Evolutionary conservation across 2,797 vertebrate genomes (phyloP).

Genomic region (Siniperca obscura): DNA sequence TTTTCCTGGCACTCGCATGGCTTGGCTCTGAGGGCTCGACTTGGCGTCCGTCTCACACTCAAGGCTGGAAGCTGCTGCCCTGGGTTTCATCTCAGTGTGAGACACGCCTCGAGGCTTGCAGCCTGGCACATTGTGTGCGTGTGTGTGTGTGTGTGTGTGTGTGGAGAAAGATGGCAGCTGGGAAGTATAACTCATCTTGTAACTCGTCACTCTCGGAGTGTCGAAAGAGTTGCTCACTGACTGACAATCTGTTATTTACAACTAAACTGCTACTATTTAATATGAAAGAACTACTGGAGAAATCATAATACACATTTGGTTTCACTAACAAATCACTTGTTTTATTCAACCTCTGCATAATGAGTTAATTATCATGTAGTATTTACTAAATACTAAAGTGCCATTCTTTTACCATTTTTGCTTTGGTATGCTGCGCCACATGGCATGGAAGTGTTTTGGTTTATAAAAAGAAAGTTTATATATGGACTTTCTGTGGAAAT

Average conservation of each 20-base stretch:
- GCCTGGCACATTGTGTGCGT: conserved; percentile 65
- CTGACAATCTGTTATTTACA: conserved; percentile 63
- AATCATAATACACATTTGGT: conserved; percentile 35
- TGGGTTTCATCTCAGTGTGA: conserved; percentile 66
- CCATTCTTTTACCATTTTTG: conserved; percentile 36
- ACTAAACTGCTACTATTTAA: conserved; percentile 54
- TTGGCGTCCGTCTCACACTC: conserved; percentile 57
- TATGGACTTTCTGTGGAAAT: conserved; percentile 57
- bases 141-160: conserved; percentile 24
- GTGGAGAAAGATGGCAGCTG: conserved; percentile 65
- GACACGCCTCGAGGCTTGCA: conserved; percentile 59
- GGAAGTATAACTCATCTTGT: conserved; percentile 72
- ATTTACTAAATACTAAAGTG: conserved; percentile 6
- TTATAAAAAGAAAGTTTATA: conserved; percentile 70
- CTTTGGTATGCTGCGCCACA: conserved; percentile 34
- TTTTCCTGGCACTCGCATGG: conserved; percentile 60
- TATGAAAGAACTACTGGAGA: conserved; percentile 54
- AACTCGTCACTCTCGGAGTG: conserved; percentile 54
- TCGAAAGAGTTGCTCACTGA: conserved; percentile 47
- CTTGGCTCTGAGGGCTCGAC: conserved; percentile 40
- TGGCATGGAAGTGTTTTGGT: conserved; percentile 59
- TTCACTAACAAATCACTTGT: conserved; percentile 24
- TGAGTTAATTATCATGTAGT: conserved; percentile 28
- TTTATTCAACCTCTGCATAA: conserved; percentile 16
- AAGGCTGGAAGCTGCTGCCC: conserved; percentile 59